A percentile compares a stretch with the other conserved stretches of the same genome.
These are phyloP conservation scores for Cheilosia variabilis DNA, from an alignment of 2,888 invertebrate genomes.

Conservation along the genomic window DNA sequence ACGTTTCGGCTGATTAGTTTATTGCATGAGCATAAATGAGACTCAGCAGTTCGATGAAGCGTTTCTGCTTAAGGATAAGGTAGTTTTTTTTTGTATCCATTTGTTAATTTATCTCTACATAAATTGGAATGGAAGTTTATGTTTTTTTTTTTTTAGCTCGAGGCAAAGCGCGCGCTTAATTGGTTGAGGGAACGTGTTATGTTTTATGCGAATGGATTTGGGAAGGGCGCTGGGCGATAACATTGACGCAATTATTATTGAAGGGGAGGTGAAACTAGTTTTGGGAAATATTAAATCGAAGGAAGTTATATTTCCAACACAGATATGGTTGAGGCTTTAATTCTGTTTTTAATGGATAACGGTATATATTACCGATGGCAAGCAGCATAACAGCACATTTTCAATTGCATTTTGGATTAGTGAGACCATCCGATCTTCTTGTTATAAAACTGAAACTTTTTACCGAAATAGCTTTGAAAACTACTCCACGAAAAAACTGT, in stretches of 20 bases:
- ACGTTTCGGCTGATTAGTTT: constrained; percentile 60
- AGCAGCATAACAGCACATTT: too few species aligned
- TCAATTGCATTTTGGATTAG: too few species aligned
- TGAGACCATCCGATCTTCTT: too few species aligned
- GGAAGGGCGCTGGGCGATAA: neutral
- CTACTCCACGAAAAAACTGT: too few species aligned
- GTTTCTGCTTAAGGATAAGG: neutral
- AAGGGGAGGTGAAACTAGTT: neutral
- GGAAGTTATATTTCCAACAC: too few species aligned
- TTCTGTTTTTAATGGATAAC: too few species aligned
- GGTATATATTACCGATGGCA: too few species aligned
- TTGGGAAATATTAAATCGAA: too few species aligned
- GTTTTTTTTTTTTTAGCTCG: constrained; percentile 38
- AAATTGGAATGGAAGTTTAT: constrained; percentile 43
- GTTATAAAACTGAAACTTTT: neutral
- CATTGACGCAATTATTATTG: constrained; percentile 4
- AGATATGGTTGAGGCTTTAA: too few species aligned
- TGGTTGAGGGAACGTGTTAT: constrained; percentile 20
- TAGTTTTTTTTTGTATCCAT: neutral
- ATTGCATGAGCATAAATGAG: constrained; percentile 36
- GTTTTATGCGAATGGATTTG: neutral
- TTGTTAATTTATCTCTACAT: constrained; percentile 40
- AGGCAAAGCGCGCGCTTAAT: constrained; percentile 31
- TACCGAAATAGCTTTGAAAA: neutral
- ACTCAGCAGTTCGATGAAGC: neutral